A percentile compares a stretch with the other conserved stretches of the same genome.
Conservation (phyloP, 2,797 vertebrate species). For the Mustela erminea region DNA sequence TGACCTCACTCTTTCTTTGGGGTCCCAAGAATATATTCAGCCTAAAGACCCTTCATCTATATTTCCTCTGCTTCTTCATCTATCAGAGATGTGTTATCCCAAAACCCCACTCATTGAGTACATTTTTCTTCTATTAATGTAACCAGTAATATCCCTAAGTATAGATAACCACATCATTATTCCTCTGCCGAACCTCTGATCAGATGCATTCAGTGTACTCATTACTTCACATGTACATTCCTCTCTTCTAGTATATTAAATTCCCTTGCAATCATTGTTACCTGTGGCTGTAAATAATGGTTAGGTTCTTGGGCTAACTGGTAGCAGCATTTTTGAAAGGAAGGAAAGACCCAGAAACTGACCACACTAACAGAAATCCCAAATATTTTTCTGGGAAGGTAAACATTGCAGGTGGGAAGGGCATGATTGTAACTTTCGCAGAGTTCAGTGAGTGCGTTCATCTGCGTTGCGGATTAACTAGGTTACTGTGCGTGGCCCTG, state of each 20-base stretch:
- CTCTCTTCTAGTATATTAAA: not conserved
- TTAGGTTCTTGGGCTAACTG: conserved; percentile 16
- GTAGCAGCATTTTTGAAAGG: not conserved
- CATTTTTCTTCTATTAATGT: not conserved
- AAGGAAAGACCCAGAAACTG: not conserved
- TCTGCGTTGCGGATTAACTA: no score
- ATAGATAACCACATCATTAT: conserved; percentile 55
- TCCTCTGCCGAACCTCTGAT: conserved; percentile 32
- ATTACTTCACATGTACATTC: not conserved
- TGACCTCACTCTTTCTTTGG: not conserved
- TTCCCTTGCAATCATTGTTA: not conserved
- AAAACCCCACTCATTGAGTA: not conserved
- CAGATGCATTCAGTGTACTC: conserved; percentile 22
- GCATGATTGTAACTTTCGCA: not conserved
- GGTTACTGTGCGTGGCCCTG: not conserved
- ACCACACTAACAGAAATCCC: not conserved
- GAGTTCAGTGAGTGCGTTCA: no score
- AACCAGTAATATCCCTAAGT: conserved; percentile 52
- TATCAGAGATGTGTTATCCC: not conserved
- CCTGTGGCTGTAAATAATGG: not conserved
- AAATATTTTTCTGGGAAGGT: not conserved
- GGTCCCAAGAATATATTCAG: not conserved
- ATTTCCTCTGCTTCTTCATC: not conserved
- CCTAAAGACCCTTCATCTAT: not conserved
- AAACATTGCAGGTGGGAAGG: not conserved